phyloP scores from a whole-genome alignment of 2,888 invertebrate genomes.

The Drosophila kanekoi region DNA sequence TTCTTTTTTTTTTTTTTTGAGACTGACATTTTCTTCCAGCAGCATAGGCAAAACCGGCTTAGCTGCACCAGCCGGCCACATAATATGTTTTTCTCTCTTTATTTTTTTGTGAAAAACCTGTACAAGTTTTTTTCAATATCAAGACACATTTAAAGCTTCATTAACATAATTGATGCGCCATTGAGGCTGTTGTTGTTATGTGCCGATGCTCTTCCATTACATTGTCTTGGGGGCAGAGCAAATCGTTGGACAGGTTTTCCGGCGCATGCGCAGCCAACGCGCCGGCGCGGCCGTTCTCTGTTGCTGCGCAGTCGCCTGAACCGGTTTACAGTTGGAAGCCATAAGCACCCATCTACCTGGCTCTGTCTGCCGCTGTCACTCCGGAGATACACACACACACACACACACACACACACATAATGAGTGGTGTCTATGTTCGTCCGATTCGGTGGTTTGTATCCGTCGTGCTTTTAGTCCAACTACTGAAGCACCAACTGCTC shows the following conservation, averaged over 20 bases:
- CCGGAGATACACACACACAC: conserved; percentile 4
- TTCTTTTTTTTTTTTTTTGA: conserved; percentile 16
- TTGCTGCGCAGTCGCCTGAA: conserved; percentile 29
- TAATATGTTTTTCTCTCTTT: conserved; percentile 11
- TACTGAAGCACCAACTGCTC: conserved; percentile 27
- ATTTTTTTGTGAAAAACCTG: conserved; percentile 43
- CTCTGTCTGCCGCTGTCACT: conserved; percentile 4
- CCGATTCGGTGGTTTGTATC: conserved; percentile 7
- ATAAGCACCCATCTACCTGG: conserved; percentile 40
- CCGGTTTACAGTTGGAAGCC: conserved; percentile 62
- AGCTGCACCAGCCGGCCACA: conserved; percentile 36
- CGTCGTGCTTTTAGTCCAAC: conserved; percentile 16
- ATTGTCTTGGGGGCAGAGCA: conserved; percentile 67
- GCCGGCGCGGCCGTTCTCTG: no score
- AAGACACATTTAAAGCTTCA: conserved; percentile 74
- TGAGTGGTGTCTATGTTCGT: conserved; percentile 30
- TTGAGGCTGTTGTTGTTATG: conserved; percentile 53
- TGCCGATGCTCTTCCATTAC: conserved; percentile 52
- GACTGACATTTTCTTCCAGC: conserved; percentile 48
- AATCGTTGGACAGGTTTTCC: conserved; percentile 74
- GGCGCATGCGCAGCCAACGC: conserved; percentile 51
- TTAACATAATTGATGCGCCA: conserved; percentile 79
- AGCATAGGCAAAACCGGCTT: conserved; percentile 55
- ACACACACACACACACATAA: conserved; percentile 18
- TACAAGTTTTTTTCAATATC: conserved; percentile 67